Conservation (phyloP, 1,140 invertebrate species). For the Andricus grossulariae region DNA sequence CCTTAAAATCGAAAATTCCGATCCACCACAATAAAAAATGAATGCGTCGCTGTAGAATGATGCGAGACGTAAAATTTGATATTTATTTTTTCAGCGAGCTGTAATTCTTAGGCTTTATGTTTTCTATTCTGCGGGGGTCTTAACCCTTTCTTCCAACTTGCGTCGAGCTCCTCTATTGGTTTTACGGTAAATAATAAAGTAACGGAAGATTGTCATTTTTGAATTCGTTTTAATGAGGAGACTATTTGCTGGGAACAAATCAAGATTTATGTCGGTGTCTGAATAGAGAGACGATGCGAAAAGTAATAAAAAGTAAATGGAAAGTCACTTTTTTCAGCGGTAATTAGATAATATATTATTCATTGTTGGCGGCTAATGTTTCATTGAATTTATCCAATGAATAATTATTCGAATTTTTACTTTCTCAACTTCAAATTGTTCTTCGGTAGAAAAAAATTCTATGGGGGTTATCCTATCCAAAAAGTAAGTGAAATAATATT, state of each 20-base stretch:
- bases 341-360: slow-evolving; percentile 12
- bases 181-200: slow-evolving; percentile 26
- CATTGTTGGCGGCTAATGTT: not conserved
- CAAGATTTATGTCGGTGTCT: slow-evolving; percentile 21
- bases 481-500: too few relatives aligned
- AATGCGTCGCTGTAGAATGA: not conserved
- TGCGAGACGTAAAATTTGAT: slow-evolving; percentile 28
- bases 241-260: slow-evolving; percentile 23
- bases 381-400: not conserved
- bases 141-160: slow-evolving; percentile 13
- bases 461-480: too few relatives aligned
- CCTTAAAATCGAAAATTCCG: too few relatives aligned
- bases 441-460: too few relatives aligned
- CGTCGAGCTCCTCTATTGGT: not conserved
- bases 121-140: slow-evolving; percentile 29
- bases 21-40: not conserved
- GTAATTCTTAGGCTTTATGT: slow-evolving; percentile 25
- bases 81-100: slow-evolving; percentile 23
- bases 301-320: slow-evolving; percentile 28
- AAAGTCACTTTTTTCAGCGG: not conserved
- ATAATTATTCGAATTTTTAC: not conserved
- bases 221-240: not conserved
- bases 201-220: slow-evolving; percentile 20
- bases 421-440: too few relatives aligned
- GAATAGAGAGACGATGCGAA: slow-evolving; percentile 16